Base-by-base conservation (phyloP, 1,140 invertebrate genomes). In the Linepithema humile region DNA sequence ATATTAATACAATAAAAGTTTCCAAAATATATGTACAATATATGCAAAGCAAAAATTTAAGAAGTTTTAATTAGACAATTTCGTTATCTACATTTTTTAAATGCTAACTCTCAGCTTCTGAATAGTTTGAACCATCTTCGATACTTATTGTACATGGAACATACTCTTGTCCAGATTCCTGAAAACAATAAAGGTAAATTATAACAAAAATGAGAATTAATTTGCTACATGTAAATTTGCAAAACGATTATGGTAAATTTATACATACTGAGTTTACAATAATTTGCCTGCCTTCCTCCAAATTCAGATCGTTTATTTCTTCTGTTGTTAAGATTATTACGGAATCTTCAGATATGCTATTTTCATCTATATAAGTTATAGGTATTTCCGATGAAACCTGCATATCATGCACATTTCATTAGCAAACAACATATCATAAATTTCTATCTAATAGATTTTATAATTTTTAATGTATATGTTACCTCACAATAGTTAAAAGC, bases 331-430 rank as follows among this genome's bases (percentile, higher is more conserved):
- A 89, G 84, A 94, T 94, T 74, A 94, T 94, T 29, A 94, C 92
- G 20, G 93, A 94, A 85, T 94, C 90, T 48, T 88, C 91, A 0
- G 93, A 88, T 77, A 94, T 91, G 60, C 83, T 89, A 86, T 90
- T 91, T 74, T 94, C 93, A 82, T 94, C 90, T 60, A 94, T 93
- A 43, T 94, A 94, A n/a, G 94, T 93, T 80, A 94, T 92, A 60
- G 94, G 93, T 82, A 94, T 94, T 80, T 93, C 93, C 12, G 91
- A 90, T 0, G 82, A 73, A 72, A 91, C 88, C 91, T 90, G 26
- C 4, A 60, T 50, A 65, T 59, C 17, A n/a, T 32, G 32, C 38
- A 57, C 40, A 67, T 38, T 62, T 72, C 20, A n/a, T 80, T 45
- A 78, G 55, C 26, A n/a, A 48, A 70, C 29, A 40, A 12, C 70